Percentiles rank a stretch among this genome's conserved stretches.
Evolutionary conservation across 2,113 vertebrate species (phyloP).

Genomic region (Misgurnus mizolepis): DNA sequence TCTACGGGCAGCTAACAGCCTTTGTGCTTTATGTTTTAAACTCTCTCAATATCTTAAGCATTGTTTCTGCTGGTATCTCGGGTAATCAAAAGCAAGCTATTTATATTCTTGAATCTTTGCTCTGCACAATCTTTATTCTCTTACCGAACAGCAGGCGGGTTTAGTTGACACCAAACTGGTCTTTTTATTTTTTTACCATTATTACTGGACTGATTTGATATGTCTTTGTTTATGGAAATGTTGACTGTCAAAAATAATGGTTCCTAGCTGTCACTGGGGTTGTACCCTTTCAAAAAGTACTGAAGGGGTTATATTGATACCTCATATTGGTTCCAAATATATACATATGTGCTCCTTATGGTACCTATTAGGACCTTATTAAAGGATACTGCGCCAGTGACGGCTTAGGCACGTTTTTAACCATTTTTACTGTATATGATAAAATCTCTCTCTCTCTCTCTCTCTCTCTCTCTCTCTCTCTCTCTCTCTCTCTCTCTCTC

Average conservation of each 20-base stretch:
- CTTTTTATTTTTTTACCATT: neutral
- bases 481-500: neutral
- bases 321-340: too few species aligned
- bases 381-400: too few species aligned
- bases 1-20: conserved; percentile 25
- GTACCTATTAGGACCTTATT: too few species aligned
- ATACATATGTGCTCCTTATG: too few species aligned
- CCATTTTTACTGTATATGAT: too few species aligned
- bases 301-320: too few species aligned
- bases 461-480: conserved; percentile 45
- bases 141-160: conserved; percentile 9
- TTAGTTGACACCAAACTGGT: conserved; percentile 25
- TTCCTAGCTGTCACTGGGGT: too few species aligned
- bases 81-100: conserved; percentile 37
- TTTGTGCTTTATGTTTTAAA: conserved; percentile 32
- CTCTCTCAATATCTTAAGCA: conserved; percentile 36
- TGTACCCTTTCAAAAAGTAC: too few species aligned
- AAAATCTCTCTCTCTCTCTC: too few species aligned
- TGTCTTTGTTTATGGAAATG: conserved; percentile 22
- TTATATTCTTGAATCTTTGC: conserved; percentile 43
- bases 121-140: conserved; percentile 17
- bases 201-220: conserved; percentile 29
- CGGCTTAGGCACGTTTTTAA: too few species aligned
- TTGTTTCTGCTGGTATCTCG: conserved; percentile 15
- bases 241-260: too few species aligned